phyloP scores from a whole-genome alignment of 2,797 vertebrate genomes.

The Poecilia picta region DNA sequence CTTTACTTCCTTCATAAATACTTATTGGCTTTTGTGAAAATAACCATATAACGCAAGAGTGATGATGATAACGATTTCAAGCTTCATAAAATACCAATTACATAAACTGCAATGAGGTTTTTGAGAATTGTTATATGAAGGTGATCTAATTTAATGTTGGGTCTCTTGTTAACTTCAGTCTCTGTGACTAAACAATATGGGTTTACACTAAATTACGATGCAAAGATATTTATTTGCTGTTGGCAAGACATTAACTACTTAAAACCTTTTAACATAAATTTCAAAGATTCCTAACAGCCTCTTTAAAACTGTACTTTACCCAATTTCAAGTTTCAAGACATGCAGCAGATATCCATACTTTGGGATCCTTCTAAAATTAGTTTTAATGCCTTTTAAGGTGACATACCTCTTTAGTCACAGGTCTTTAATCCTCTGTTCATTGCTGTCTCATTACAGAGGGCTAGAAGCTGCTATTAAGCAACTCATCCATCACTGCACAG shows the following conservation, averaged over 20 bases:
- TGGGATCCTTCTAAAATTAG: conserved; percentile 35
- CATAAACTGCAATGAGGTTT: background rate
- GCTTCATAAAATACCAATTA: background rate
- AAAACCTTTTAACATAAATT: background rate
- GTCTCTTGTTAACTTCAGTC: background rate
- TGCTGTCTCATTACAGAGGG: conserved; percentile 78
- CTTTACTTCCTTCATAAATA: background rate
- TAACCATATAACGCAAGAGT: background rate
- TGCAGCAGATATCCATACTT: conserved; percentile 21
- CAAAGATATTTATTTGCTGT: background rate
- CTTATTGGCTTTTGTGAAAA: background rate
- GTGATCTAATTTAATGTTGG: background rate
- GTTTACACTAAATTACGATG: background rate
- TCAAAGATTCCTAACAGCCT: background rate
- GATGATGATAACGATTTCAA: background rate
- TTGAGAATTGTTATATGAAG: background rate
- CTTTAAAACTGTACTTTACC: conserved; percentile 38
- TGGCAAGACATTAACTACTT: background rate
- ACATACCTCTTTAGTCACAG: conserved; percentile 59
- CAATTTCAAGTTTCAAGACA: conserved; percentile 23
- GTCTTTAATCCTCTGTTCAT: conserved; percentile 73
- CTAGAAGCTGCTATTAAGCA: conserved; percentile 75
- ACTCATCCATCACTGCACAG: conserved; percentile 79
- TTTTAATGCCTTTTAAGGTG: conserved; percentile 55
- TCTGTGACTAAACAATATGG: background rate